Percentiles rank a stretch among this genome's conserved stretches.
Conservation (phyloP, 2,113 vertebrate species). For the Gadus macrocephalus region DNA sequence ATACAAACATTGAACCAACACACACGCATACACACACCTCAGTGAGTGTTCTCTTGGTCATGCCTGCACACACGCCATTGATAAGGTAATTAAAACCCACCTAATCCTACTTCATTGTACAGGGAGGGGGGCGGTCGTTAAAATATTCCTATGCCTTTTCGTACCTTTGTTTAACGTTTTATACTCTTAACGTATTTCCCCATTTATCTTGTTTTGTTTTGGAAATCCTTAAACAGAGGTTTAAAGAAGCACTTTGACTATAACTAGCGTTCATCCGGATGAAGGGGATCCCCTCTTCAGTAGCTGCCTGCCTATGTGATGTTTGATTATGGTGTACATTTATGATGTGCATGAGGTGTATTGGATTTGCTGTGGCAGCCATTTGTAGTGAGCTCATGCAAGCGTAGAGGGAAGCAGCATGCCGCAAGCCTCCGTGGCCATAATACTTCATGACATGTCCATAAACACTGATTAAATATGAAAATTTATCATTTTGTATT, state of each 20-base stretch:
- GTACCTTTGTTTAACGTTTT: conserved; percentile 47
- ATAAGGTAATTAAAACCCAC: conserved; percentile 16
- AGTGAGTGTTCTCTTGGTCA: conserved; percentile 36
- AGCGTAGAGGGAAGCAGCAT: conserved; percentile 47
- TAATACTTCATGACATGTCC: conserved; percentile 47
- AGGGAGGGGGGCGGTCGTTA: conserved; percentile 9
- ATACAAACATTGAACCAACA: conserved; percentile 10
- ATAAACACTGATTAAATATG: conserved; percentile 39
- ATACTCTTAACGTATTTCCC: conserved; percentile 35
- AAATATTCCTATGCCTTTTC: conserved; percentile 35
- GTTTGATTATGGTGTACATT: conserved; percentile 55
- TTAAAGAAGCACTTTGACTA: conserved; percentile 37
- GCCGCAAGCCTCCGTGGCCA: conserved; percentile 42
- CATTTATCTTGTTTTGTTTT: conserved; percentile 35
- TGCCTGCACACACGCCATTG: conserved; percentile 1
- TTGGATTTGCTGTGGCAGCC: conserved; percentile 45
- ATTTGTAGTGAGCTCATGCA: conserved; percentile 33
- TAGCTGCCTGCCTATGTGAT: conserved; percentile 60
- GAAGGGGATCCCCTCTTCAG: conserved; percentile 23
- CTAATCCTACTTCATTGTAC: conserved; percentile 15
- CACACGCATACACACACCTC: no score
- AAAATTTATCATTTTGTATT: conserved; percentile 51
- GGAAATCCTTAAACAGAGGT: conserved; percentile 18
- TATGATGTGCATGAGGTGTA: conserved; percentile 58
- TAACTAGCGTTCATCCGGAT: conserved; percentile 35